A percentile compares a stretch with the other conserved stretches of the same genome.
Evolutionary conservation across 2,113 vertebrate species (phyloP).

Genomic region (Eclectus roratus): DNA sequence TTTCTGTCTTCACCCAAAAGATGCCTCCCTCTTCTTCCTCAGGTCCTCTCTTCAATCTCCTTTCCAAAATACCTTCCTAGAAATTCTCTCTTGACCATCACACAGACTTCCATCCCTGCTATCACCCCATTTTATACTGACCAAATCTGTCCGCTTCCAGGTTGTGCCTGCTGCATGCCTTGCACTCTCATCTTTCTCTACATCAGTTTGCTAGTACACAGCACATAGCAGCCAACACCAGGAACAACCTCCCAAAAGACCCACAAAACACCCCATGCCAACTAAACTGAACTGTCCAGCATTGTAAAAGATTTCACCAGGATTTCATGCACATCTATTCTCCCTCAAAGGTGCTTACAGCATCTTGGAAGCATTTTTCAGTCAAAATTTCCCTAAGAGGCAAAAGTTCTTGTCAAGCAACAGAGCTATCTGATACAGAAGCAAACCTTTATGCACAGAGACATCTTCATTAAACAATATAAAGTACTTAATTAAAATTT

Average conservation of each 20-base stretch:
- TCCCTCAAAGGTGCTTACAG: neutral
- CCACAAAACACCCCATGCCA: neutral
- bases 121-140: neutral
- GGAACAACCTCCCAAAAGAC: neutral
- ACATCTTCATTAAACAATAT: neutral
- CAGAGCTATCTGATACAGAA: neutral
- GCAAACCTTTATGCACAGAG: neutral
- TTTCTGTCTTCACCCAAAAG: neutral
- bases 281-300: neutral
- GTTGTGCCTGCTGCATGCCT: neutral
- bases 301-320: neutral
- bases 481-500: neutral
- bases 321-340: neutral
- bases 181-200: fast-evolving
- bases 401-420: neutral
- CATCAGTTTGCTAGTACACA: neutral
- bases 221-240: neutral
- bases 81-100: neutral
- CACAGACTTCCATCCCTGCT: neutral
- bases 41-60: neutral
- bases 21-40: neutral
- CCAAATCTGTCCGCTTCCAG: neutral
- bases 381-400: neutral
- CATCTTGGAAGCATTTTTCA: neutral
- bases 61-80: neutral